phyloP scores from a whole-genome alignment of 2,797 vertebrate species.

The Tapera naevia region DNA sequence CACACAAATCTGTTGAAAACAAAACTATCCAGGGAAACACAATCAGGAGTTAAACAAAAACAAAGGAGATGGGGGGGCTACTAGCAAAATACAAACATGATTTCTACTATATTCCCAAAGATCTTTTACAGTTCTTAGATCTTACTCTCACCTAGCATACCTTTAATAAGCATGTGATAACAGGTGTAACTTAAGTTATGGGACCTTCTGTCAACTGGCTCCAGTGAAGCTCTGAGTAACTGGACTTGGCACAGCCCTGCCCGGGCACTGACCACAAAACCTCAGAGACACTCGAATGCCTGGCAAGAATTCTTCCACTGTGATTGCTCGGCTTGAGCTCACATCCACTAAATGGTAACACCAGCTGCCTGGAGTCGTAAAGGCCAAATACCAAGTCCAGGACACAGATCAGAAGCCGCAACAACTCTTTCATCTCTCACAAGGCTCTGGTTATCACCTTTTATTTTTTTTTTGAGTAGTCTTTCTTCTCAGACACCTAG shows the following conservation, averaged over 20 bases:
- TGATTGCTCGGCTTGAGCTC: not conserved
- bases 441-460: not conserved
- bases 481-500: not conserved
- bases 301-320: not conserved
- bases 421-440: not conserved
- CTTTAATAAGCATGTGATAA: not conserved
- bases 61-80: not conserved
- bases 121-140: not conserved
- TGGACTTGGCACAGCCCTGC: not conserved
- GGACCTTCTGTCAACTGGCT: not conserved
- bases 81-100: not conserved
- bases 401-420: not conserved
- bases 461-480: not conserved
- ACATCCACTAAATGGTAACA: not conserved
- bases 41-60: not conserved
- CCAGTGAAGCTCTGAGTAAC: not conserved
- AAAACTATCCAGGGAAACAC: constrained; percentile 28
- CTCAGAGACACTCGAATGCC: not conserved
- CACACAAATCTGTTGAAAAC: constrained; percentile 18
- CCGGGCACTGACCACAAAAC: rapidly evolving
- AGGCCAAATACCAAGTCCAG: not conserved
- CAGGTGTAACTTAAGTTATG: not conserved
- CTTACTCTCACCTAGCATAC: not conserved
- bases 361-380: not conserved
- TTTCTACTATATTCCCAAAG: not conserved